Base-by-base conservation (phyloP, 2,888 invertebrate species). In the Leucoma salicis region DNA sequence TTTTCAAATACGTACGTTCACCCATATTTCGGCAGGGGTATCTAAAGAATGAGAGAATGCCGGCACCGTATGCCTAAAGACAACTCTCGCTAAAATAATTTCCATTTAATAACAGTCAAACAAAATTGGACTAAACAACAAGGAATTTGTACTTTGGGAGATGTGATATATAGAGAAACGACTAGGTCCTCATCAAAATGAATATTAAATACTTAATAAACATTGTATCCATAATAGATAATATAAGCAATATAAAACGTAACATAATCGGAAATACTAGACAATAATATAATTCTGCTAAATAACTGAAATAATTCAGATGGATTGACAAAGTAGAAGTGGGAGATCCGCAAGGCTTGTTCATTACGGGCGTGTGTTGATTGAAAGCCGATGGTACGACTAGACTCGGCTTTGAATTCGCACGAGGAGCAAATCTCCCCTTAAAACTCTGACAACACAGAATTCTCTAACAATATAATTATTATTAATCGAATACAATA, bases 101-200 rank as follows among this genome's bases (percentile, higher is more conserved):
- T 87, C 76, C 80, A 86, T 82, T 83, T 77, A 81, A 82, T 85
- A 88, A 89, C 89, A 88, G 80, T 84, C 77, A 89, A 89, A 88
- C 85, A 89, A 88, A 89, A 90, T 90, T 90, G 88, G 88, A 90
- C 90, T 90, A 90, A 90, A 90, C 89, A 90, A 90, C 90, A 90
- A 90, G 90, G 85, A 87, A 90, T 90, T 90, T 90, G 90, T 90
- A 90, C 90, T 90, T 90, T 90, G 90, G 88, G 88, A 89, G 78
- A 85, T 88, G 89, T 90, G 89, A 89, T 89, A 89, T 88, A 85
- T 79, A 85, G 87, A 87, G 89, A 89, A 85, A 81, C 89, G 90
- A 90, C 90, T 90, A 90, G 89, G 86, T 84, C 81, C 89, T 89
- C 89, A 87, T 88, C 87, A 83, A 89, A 61, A 88, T 87, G 85